Percentiles rank a stretch among this genome's conserved stretches.
Evolutionary conservation across 2,113 vertebrate genomes (phyloP).

Genomic region (Hepsetus odoe): DNA sequence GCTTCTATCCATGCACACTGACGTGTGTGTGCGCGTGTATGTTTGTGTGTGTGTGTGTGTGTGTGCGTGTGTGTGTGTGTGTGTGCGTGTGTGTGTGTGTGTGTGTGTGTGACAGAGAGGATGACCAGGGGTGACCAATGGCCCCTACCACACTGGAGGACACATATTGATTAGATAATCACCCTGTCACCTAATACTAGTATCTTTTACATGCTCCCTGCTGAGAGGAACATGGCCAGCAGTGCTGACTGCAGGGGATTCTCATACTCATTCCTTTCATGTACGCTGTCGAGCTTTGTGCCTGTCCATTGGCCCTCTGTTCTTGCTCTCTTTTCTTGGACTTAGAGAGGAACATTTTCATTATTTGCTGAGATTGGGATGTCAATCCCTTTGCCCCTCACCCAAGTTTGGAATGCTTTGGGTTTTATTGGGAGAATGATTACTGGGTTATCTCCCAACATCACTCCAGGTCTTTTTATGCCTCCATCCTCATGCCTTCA

Average conservation of each 20-base stretch:
- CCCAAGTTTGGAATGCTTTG: constrained; percentile 67
- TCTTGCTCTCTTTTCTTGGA: constrained; percentile 47
- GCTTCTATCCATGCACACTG: constrained; percentile 34
- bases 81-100: constrained; percentile 11
- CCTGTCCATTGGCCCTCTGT: constrained; percentile 28
- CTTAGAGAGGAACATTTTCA: constrained; percentile 71
- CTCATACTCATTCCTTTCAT: constrained; percentile 44
- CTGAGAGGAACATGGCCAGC: constrained; percentile 59
- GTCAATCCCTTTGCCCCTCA: constrained; percentile 71
- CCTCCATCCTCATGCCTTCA: constrained; percentile 60
- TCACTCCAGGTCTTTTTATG: constrained; percentile 51
- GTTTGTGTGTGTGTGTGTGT: constrained; percentile 45
- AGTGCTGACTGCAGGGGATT: constrained; percentile 49
- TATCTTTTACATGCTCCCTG: constrained; percentile 71
- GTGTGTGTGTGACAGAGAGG: constrained; percentile 46
- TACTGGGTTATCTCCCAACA: constrained; percentile 67
- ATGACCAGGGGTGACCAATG: constrained; percentile 50
- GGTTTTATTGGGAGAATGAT: constrained; percentile 74
- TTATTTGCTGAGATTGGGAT: constrained; percentile 77
- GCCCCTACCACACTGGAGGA: constrained; percentile 51
- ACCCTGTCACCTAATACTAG: constrained; percentile 68
- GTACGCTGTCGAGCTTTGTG: constrained; percentile 64
- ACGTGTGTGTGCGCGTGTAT: neutral
- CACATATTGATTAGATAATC: constrained; percentile 82
- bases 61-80: neutral